Conservation (phyloP, 2,888 invertebrate species). For the Girardia tigrina region DNA sequence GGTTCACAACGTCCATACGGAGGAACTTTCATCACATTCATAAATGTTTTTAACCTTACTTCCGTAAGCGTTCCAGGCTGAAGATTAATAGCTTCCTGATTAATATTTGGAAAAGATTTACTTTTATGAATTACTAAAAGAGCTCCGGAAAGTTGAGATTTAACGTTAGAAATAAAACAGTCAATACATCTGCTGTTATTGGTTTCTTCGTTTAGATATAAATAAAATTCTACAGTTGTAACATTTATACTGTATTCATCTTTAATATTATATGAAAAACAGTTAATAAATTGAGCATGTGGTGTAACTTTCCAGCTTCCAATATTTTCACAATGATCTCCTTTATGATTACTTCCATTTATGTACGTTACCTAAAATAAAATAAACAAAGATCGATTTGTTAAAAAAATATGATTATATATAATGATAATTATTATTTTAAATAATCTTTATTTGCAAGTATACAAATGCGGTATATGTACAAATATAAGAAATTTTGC, state of each 20-base stretch:
- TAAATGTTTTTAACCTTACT: constrained; percentile 31
- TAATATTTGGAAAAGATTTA: constrained; percentile 36
- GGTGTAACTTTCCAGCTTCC: constrained; percentile 24
- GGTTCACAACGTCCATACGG: constrained; percentile 36
- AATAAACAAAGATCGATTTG: no score
- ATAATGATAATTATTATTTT: no score
- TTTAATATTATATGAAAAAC: constrained; percentile 30
- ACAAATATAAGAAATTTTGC: no score
- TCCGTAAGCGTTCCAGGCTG: constrained; percentile 35
- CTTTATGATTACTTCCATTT: not conserved
- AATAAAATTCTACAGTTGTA: constrained; percentile 27
- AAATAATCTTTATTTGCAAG: no score
- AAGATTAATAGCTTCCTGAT: constrained; percentile 32
- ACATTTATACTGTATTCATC: not conserved
- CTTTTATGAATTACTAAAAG: constrained; percentile 29
- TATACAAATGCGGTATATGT: no score
- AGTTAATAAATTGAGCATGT: constrained; percentile 32
- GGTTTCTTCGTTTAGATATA: constrained; percentile 32
- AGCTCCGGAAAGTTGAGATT: constrained; percentile 33
- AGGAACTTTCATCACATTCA: constrained; percentile 31
- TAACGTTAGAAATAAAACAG: constrained; percentile 31
- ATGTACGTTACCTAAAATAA: constrained; percentile 16
- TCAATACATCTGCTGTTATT: constrained; percentile 30
- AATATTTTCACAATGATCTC: not conserved
- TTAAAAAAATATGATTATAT: no score